Evolutionary conservation across 2,113 vertebrate genomes (phyloP), one percentile per base, ranked within the genome.

Genomic region (Mystacornis crossleyi): DNA sequence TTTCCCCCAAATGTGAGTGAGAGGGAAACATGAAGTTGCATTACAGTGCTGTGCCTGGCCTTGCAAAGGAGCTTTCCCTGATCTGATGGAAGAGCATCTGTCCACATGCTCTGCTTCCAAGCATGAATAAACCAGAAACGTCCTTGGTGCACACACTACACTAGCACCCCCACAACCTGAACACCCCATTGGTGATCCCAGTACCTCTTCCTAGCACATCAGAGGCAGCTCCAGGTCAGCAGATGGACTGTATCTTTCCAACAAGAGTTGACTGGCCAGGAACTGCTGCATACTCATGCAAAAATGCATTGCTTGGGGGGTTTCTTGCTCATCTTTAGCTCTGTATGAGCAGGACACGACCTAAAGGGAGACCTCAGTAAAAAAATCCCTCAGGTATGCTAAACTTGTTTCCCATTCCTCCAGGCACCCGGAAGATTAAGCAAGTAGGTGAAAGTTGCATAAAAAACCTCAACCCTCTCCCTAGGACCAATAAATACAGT

Each of bases 251-350:
- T 92, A 93, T 91, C 86, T 83, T 74, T 66, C 81, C 90, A 74
- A 94, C 36, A 77, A 80, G 58, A 93, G 73, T 36, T 34, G 40
- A 57, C 87, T 45, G 94, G 80, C 89, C 78, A 95, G 92, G 96
- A 97, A 96, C 90, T 84, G 88, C 89, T 90, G 71, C 94, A 83
- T 95, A 97, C 75, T 83, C 94, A 90, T 61, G 90, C 70, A 97
- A 97, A 97, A 98, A 98, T 79, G 79, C n/a, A 57, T 79, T 2
- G 90, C 96, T 96, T 14, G 16, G 92, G 97, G 93, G 3, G 66
- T 88, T 92, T 81, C 94, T 92, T 89, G 83, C 94, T 97, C 85
- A 61, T 55, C 90, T 84, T 93, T 61, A 81, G 58, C 69, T 83
- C 81, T 89, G 57, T 36, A 78, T 67, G 92, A 91, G 71, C 81